Conservation (phyloP, 2,113 vertebrate species). For the Carassius auratus region DNA sequence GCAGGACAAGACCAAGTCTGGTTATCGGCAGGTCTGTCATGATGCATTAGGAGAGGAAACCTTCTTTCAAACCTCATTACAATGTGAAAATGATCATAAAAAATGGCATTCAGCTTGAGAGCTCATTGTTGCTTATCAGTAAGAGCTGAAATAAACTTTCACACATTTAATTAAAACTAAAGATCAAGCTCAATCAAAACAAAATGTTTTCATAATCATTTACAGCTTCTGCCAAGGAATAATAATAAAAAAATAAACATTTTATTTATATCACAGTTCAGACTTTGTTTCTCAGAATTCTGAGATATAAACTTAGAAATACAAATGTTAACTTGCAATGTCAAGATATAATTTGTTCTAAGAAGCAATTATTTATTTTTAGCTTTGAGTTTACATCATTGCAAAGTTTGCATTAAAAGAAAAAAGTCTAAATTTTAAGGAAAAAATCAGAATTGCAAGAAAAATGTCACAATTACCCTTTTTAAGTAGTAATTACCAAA, state of each 20-base stretch:
- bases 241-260: too few relatives aligned
- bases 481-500: neutral
- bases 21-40: slow-evolving; percentile 13
- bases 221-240: neutral
- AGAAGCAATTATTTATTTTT: neutral
- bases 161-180: neutral
- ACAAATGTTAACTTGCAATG: too few relatives aligned
- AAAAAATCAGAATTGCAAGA: neutral
- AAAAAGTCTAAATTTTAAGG: neutral
- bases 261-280: neutral
- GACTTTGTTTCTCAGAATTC: neutral
- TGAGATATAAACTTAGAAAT: neutral
- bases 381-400: neutral
- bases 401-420: neutral
- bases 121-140: neutral
- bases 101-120: neutral
- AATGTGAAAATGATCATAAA: neutral
- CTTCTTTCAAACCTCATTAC: slow-evolving; percentile 6
- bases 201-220: neutral
- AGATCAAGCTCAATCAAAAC: neutral
- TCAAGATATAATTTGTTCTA: too few relatives aligned
- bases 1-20: neutral
- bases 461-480: neutral
- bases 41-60: neutral
- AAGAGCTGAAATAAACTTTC: slow-evolving; percentile 3